Conservation (phyloP, 2,888 invertebrate genomes). For the Peribatodes rhomboidaria region DNA sequence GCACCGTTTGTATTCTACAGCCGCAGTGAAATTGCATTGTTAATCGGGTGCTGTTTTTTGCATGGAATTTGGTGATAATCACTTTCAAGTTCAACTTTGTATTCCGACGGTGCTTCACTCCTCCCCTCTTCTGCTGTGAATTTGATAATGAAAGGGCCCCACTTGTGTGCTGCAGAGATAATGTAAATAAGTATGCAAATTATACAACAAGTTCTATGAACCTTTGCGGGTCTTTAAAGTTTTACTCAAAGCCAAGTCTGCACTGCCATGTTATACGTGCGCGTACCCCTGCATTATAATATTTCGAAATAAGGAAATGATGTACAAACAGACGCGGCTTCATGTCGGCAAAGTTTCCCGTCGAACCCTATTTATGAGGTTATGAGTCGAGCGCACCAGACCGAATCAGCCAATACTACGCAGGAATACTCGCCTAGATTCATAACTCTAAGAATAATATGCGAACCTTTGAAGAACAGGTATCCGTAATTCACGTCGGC, state of each 20-base stretch:
- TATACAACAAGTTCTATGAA: conserved; percentile 82
- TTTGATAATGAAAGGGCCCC: conserved; percentile 85
- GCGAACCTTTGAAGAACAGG: conserved; percentile 27
- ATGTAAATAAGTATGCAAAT: conserved; percentile 87
- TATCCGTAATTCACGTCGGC: conserved; percentile 27
- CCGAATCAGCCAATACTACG: conserved; percentile 52
- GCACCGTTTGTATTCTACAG: conserved; percentile 41
- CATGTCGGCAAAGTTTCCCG: conserved; percentile 66
- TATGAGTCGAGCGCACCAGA: conserved; percentile 56
- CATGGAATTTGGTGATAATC: conserved; percentile 77
- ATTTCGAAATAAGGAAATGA: conserved; percentile 72
- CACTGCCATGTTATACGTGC: conserved; percentile 61
- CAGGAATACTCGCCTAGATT: conserved; percentile 41
- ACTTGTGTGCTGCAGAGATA: conserved; percentile 85
- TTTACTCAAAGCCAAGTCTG: conserved; percentile 73
- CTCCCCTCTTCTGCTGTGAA: conserved; percentile 72
- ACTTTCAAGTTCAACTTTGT: conserved; percentile 78
- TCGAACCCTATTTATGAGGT: conserved; percentile 66
- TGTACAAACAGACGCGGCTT: conserved; percentile 70
- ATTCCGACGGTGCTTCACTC: conserved; percentile 72
- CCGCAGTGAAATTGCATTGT: conserved; percentile 66
- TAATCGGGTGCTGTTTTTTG: conserved; percentile 76
- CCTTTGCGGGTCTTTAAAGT: conserved; percentile 82
- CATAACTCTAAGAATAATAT: conserved; percentile 43
- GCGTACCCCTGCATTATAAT: conserved; percentile 65